A percentile compares a stretch with the other conserved stretches of the same genome.
phyloP scores from a whole-genome alignment of 2,797 vertebrate species.

The Limnodromus scolopaceus region DNA sequence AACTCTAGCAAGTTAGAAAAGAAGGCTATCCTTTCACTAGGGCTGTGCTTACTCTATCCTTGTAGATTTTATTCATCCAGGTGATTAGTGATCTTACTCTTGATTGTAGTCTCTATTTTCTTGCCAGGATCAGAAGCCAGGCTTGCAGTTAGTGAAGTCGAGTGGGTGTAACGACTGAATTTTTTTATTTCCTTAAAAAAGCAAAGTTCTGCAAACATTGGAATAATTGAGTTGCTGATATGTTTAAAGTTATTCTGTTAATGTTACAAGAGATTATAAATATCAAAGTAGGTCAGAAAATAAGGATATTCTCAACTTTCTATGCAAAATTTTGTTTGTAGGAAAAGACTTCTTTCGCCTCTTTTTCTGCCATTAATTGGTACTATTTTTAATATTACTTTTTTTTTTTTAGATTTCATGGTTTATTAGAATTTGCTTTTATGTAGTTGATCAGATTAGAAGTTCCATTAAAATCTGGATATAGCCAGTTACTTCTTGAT shows the following conservation, averaged over 20 bases:
- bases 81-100: background rate
- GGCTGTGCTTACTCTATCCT: background rate
- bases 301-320: background rate
- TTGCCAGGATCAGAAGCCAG: background rate
- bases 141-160: background rate
- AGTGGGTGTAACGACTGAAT: background rate
- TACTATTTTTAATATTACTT: background rate
- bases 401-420: background rate
- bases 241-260: background rate
- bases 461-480: background rate
- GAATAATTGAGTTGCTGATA: background rate
- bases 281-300: background rate
- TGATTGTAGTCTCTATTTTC: background rate
- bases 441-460: background rate
- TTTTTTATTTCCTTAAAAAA: background rate
- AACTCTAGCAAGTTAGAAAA: background rate
- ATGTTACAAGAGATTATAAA: background rate
- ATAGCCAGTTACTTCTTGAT: background rate
- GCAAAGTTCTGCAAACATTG: background rate
- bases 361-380: background rate
- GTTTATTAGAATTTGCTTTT: background rate
- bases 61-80: background rate
- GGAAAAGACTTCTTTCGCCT: background rate
- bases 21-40: background rate
- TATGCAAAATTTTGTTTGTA: background rate